phyloP scores from a whole-genome alignment of 2,797 vertebrate genomes.

The Sparidentex hasta region DNA sequence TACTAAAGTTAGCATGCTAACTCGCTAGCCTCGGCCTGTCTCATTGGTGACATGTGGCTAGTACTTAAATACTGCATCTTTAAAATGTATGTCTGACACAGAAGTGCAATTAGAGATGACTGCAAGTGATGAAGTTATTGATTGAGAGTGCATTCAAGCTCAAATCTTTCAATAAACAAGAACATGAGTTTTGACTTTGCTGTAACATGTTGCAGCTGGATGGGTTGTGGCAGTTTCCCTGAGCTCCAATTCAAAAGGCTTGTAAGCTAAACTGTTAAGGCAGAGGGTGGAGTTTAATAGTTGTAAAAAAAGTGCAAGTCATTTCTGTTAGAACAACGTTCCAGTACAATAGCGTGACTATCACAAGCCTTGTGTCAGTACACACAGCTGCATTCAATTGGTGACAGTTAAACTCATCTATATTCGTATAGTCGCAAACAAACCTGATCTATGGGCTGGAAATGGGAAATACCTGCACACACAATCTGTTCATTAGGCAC shows the following conservation, averaged over 20 bases:
- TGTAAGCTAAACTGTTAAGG: neutral
- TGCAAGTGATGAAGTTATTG: rapidly evolving
- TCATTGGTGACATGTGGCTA: too few relatives aligned
- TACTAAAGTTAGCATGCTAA: too few relatives aligned
- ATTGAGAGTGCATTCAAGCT: neutral
- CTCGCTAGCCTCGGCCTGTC: too few relatives aligned
- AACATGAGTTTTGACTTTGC: neutral
- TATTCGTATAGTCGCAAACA: neutral
- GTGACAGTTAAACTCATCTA: neutral
- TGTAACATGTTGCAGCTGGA: too few relatives aligned
- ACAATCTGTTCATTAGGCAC: neutral
- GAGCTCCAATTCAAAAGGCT: neutral
- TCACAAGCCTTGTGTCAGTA: too few relatives aligned
- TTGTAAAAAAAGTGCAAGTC: neutral
- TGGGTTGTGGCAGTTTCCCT: neutral
- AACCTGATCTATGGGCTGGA: neutral
- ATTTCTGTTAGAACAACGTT: neutral
- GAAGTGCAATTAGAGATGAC: neutral
- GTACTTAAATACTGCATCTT: too few relatives aligned
- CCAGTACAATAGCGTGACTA: neutral
- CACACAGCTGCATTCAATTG: neutral
- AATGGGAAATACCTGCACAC: too few relatives aligned
- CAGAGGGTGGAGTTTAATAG: neutral
- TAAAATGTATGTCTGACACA: too few relatives aligned
- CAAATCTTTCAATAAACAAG: neutral